Evolutionary conservation across 2,888 invertebrate genomes (phyloP).

Genomic region (Stenoptilia bipunctidactyla): DNA sequence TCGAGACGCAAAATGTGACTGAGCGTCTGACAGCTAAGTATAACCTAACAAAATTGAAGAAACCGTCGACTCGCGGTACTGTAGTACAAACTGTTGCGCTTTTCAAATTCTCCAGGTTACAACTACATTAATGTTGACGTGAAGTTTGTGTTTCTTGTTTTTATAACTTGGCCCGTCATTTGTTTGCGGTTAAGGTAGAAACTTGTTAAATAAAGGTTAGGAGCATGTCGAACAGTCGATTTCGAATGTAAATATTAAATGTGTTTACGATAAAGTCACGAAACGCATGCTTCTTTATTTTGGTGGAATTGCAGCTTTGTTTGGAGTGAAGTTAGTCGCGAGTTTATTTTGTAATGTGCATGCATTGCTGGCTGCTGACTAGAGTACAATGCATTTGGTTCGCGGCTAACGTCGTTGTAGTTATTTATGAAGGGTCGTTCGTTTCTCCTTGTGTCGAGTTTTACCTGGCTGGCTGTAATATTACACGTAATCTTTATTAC

Average conservation of each 20-base stretch:
- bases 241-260: constrained; percentile 13
- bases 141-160: constrained; percentile 1
- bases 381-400: too few species aligned
- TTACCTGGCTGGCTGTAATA: too few species aligned
- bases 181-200: constrained; percentile 1
- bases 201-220: neutral
- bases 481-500: too few species aligned
- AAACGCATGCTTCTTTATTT: constrained; percentile 16
- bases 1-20: constrained; percentile 33
- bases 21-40: constrained; percentile 41
- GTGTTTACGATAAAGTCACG: constrained; percentile 56
- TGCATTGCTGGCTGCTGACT: too few species aligned
- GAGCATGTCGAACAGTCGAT: neutral
- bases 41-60: constrained; percentile 50
- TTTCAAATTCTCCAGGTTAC: constrained; percentile 41
- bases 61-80: constrained; percentile 32
- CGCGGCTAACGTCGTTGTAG: too few species aligned
- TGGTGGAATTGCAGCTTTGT: constrained; percentile 1
- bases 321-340: too few species aligned
- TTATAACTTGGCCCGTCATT: too few species aligned
- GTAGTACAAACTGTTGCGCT: constrained; percentile 39
- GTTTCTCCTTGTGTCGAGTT: too few species aligned
- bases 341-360: too few species aligned
- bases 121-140: constrained; percentile 12
- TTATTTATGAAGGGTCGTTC: too few species aligned